Evolutionary conservation across 2,888 invertebrate genomes (phyloP), one percentile per base, ranked within the genome.

Genomic region (Drosophila barbarae): DNA sequence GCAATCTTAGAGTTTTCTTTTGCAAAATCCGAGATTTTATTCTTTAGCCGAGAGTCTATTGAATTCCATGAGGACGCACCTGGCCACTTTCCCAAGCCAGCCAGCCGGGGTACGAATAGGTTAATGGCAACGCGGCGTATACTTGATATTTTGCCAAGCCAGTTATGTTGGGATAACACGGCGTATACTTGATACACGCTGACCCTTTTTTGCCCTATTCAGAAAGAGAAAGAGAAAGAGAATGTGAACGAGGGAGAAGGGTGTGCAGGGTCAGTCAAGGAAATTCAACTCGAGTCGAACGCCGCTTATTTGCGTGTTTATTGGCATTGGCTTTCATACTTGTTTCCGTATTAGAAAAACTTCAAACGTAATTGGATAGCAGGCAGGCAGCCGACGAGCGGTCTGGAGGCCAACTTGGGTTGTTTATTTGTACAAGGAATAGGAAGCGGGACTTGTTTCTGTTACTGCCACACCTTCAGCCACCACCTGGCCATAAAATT

Each of bases 251-350:
- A 5, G 3, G 9, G 15, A 15, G 2, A 39, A 5, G 30, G 51
- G 21, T 13, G 21, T 26, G 15, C 38, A 18, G 15, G 21, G 10
- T 28, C 30, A 26, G 34, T 7, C 18, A 44, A 7, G 30, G 67
- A 49, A 56, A 63, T 49, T 39, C 60, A 64, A 52, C 56, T 61
- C 54, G 59, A 72, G 63, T 61, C 63, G 21, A 63, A 70, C 65
- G 30, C 50, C 70, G 81, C 78, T 84, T 84, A 79, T 84, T 84
- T 77, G 79, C 84, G 84, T 84, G 82, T 84, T 80, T 84, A 84
- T 79, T 84, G 81, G 81, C 79, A 67, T 71, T 71, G 49, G 58
- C 58, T 50, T 47, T 56, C 42, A 34, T 42, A 36, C 42, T 49
- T 41, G 50, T 39, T 53, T 49, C 61, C 47, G 58, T 76, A 73